A percentile compares a stretch with the other conserved stretches of the same genome.
Conservation (phyloP, 2,113 vertebrate genomes). For the Reinhardtius hippoglossoides region DNA sequence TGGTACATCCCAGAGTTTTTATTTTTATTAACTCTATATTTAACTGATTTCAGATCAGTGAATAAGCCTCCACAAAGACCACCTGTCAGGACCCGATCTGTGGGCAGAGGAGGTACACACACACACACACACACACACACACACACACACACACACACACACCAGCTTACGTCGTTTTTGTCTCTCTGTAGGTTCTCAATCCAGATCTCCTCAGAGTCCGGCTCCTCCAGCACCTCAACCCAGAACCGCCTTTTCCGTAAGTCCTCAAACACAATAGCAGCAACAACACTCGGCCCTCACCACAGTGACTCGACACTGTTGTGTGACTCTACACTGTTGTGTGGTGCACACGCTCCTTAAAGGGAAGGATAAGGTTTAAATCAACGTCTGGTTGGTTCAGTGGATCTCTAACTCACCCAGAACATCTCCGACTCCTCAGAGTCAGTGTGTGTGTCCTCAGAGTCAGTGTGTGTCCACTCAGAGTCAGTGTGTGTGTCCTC, state of each 20-base stretch:
- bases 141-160: conserved; percentile 19
- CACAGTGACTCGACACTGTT: no score
- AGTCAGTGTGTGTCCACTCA: no score
- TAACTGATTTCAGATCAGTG: conserved; percentile 76
- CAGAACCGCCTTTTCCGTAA: conserved; percentile 86
- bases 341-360: no score
- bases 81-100: conserved; percentile 72
- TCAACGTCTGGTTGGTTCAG: no score
- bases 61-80: conserved; percentile 79
- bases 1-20: no score
- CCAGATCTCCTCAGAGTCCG: conserved; percentile 71
- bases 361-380: no score
- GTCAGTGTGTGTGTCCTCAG: no score
- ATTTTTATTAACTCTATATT: conserved; percentile 9
- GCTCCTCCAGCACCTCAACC: conserved; percentile 91
- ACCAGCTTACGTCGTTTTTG: not conserved
- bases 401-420: no score
- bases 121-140: conserved; percentile 28
- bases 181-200: conserved; percentile 32
- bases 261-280: conserved; percentile 46
- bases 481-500: no score
- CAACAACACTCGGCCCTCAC: no score
- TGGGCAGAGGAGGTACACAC: conserved; percentile 75
- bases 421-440: no score
- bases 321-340: no score